Percentiles rank a stretch among this genome's conserved stretches.
Evolutionary conservation across 2,888 invertebrate genomes (phyloP).

Genomic region (Tetramorium bicarinatum): DNA sequence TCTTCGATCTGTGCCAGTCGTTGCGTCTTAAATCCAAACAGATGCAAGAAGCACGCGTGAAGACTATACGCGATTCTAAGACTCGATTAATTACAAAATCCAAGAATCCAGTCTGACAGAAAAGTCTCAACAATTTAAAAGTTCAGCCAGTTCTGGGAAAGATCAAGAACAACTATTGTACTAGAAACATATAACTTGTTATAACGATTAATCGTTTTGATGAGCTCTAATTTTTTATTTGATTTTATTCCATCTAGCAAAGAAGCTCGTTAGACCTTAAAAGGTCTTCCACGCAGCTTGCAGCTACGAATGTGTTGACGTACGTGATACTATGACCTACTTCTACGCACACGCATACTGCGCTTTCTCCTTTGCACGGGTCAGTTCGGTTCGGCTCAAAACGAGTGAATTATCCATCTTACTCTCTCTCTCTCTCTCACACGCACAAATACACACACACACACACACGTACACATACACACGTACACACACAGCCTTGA

Average conservation of each 20-base stretch:
- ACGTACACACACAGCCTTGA: slow-evolving; percentile 60
- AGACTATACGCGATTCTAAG: not conserved
- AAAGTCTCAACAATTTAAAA: not conserved
- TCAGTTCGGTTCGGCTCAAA: slow-evolving; percentile 50
- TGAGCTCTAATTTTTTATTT: not conserved
- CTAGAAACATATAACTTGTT: not conserved
- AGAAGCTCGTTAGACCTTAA: not conserved
- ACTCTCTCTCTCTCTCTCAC: slow-evolving; percentile 48
- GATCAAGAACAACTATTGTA: not conserved
- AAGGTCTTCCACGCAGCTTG: not conserved
- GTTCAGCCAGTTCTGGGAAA: not conserved
- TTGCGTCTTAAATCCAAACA: not conserved
- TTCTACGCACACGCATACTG: slow-evolving; percentile 48
- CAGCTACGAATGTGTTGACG: not conserved
- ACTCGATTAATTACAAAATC: not conserved
- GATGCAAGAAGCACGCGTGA: not conserved
- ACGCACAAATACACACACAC: not conserved
- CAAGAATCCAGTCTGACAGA: not conserved
- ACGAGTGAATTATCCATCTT: slow-evolving; percentile 62
- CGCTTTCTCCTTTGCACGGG: slow-evolving; percentile 76
- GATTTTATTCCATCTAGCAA: not conserved
- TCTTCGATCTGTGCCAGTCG: not conserved
- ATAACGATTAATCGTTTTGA: not conserved
- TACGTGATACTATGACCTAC: slow-evolving; percentile 50
- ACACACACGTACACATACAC: not conserved